Base-by-base conservation (phyloP, 2,113 vertebrate species). In the Platichthys stellatus region DNA sequence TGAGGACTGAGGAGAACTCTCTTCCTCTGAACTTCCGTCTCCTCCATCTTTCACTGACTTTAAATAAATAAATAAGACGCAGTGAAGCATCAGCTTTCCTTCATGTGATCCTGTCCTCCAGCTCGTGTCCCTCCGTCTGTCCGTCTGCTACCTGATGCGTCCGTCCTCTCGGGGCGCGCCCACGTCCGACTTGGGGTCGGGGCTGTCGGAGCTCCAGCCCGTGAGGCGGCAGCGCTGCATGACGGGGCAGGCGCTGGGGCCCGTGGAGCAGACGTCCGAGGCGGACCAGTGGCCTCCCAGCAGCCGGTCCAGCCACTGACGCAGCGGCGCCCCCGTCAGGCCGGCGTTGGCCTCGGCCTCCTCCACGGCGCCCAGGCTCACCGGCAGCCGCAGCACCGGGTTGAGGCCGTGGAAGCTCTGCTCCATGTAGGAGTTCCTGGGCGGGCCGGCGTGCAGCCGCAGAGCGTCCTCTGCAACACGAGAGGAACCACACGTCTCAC, bases 381-480 rank as follows among this genome's bases (percentile, higher is more conserved):
- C 81, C 0, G 97, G 97, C 83, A 99, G 93, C 75, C 95, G 96
- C 54, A 99, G 94, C 18, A 99, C 95, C 0, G 97, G 96, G 89
- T 98, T 99, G 74, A 99, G 93, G 63, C 97, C 97, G 74, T 98
- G 97, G 93, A 99, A 99, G 60, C 97, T 99, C 93, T 99, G 97
- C 91, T 99, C 98, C 97, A 98, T 98, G 93, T 99, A 99, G 2
- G 97, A 94, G 20, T 97, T 97, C 78, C 94, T 96, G 0, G 90
- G 83, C 0, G 98, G 98, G 0, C 98, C 98, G 0, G 72, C 86
- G 89, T 99, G 97, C 4, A 96, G 65, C 83, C 91, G 95, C 81
- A 91, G 14, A 0, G 96, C 90, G n/a, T 97, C 97, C 54, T 96
- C 98, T 99, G 95, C 87, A 91, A 20, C 79, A 4, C 72, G 7